Base-by-base conservation (phyloP, 1,140 invertebrate species). In the Macrobrachium rosenbergii region DNA sequence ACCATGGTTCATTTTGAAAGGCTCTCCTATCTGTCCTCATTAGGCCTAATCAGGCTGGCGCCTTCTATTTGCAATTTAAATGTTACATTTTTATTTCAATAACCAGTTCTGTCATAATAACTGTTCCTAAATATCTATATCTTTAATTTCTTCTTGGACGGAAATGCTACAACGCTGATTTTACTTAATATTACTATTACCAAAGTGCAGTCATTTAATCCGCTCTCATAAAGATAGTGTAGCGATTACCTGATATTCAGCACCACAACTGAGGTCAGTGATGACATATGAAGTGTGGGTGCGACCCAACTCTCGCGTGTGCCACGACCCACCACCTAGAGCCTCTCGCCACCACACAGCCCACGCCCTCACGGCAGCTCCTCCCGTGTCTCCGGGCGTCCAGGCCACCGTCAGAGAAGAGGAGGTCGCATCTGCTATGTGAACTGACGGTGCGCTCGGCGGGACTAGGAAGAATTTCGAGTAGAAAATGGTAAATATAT, bases 301-400 rank as follows among this genome's bases (percentile, higher is more conserved):
- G 17, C 83, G 77, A 2, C 83, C 88, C 19, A 89, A 75, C 16
- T 86, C 80, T 10, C 75, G 77, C 37, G 83, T 82, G 19, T 89
- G 52, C 88, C 88, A 89, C 23, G 67, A 64, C 7, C 83, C 88
- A 6, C 88, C 83, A 16, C 88, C 88, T 17, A 23, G 17, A 17
- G 82, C 80, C 45, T 75, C 72, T 75, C 87, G 37, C 87, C 87
- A 88, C 87, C 87, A 88, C 62, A 88, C 87, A 11, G 80, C 82
- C 87, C 87, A 88, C 16, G 80, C 62, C 52, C 87, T 72, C 23
- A 88, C 87, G 3, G 87, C 75, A 21, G 87, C 87, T 8, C 87
- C 87, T 11, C 87, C 87, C 62, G 73, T 83, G 75, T 88, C 87
- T 3, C 87, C 87, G 6, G 80, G 73, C 16, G 87, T 59, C 86